Evolutionary conservation across 1,140 invertebrate genomes (phyloP).

Genomic region (Pararge aegeria): DNA sequence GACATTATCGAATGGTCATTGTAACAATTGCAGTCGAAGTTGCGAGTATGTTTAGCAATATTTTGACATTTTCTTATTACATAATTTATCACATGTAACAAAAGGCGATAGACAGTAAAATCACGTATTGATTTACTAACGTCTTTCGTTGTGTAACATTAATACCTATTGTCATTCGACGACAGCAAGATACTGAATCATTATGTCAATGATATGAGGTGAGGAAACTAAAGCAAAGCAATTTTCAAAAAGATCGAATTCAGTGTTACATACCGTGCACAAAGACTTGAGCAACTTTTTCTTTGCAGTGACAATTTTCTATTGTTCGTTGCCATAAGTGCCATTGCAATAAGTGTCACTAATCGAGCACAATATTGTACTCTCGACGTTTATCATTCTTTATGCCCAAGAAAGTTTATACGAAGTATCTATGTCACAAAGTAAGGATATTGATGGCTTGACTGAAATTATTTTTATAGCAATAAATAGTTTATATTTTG

Average conservation of each 20-base stretch:
- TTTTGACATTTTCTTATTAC: slow-evolving; percentile 24
- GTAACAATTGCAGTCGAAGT: neutral
- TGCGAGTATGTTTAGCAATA: slow-evolving; percentile 3
- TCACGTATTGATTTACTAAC: slow-evolving; percentile 31
- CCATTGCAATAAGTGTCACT: slow-evolving; percentile 13
- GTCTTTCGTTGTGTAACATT: slow-evolving; percentile 29
- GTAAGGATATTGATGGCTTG: neutral
- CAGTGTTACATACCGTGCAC: slow-evolving; percentile 31
- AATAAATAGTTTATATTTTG: too few relatives aligned
- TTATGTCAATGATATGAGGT: slow-evolving; percentile 44
- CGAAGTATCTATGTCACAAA: neutral
- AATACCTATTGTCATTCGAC: slow-evolving; percentile 4
- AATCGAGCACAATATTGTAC: slow-evolving; percentile 5
- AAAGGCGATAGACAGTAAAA: slow-evolving; percentile 23
- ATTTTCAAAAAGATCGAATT: slow-evolving; percentile 46
- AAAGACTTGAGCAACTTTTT: slow-evolving; percentile 36
- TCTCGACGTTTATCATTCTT: slow-evolving; percentile 1
- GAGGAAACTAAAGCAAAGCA: slow-evolving; percentile 13
- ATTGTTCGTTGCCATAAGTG: slow-evolving; percentile 43
- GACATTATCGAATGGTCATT: neutral
- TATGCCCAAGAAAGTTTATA: neutral
- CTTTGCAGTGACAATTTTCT: slow-evolving; percentile 52
- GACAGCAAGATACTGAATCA: slow-evolving; percentile 12
- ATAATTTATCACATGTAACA: slow-evolving; percentile 29
- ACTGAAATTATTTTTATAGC: too few relatives aligned